These are phyloP conservation scores for Xyrichtys novacula DNA, from an alignment of 2,797 vertebrate species.

Conservation along the genomic window DNA sequence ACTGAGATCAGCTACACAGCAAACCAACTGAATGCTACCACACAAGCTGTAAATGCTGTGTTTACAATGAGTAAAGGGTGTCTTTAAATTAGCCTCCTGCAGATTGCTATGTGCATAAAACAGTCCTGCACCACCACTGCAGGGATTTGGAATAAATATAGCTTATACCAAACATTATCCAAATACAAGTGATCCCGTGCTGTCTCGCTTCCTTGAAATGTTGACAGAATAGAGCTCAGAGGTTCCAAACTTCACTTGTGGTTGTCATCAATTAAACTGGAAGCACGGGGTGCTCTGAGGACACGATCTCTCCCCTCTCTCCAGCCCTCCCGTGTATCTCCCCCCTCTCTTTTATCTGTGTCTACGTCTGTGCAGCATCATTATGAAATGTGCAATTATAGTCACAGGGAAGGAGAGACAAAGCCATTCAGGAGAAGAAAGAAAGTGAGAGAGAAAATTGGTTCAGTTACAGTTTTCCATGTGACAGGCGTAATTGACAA, in stretches of 20 bases:
- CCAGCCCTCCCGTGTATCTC: slow-evolving; percentile 41
- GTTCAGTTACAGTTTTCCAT: slow-evolving; percentile 70
- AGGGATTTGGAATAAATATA: slow-evolving; percentile 53
- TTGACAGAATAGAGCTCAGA: slow-evolving; percentile 67
- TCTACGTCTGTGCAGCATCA: slow-evolving; percentile 68
- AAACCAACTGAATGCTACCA: slow-evolving; percentile 63
- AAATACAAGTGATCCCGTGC: slow-evolving; percentile 32
- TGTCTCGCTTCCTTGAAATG: slow-evolving; percentile 47
- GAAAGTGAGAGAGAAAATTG: slow-evolving; percentile 45
- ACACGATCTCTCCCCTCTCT: slow-evolving; percentile 40
- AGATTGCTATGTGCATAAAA: slow-evolving; percentile 72
- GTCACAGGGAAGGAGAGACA: slow-evolving; percentile 58
- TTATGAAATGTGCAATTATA: slow-evolving; percentile 64
- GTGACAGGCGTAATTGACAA: slow-evolving; percentile 82
- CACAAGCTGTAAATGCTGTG: slow-evolving; percentile 74
- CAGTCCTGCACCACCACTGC: slow-evolving; percentile 43
- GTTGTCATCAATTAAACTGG: slow-evolving; percentile 67
- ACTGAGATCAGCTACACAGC: slow-evolving; percentile 41
- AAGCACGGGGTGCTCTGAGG: slow-evolving; percentile 61
- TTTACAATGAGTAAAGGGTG: slow-evolving; percentile 66
- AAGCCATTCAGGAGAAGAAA: slow-evolving; percentile 43
- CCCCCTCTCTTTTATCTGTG: slow-evolving; percentile 50
- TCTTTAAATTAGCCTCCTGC: slow-evolving; percentile 77
- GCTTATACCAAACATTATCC: slow-evolving; percentile 47
- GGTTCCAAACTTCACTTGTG: slow-evolving; percentile 61